These are phyloP conservation scores for Meloidogyne chitwoodi DNA, from an alignment of 1,140 invertebrate species.

Conservation along the genomic window DNA sequence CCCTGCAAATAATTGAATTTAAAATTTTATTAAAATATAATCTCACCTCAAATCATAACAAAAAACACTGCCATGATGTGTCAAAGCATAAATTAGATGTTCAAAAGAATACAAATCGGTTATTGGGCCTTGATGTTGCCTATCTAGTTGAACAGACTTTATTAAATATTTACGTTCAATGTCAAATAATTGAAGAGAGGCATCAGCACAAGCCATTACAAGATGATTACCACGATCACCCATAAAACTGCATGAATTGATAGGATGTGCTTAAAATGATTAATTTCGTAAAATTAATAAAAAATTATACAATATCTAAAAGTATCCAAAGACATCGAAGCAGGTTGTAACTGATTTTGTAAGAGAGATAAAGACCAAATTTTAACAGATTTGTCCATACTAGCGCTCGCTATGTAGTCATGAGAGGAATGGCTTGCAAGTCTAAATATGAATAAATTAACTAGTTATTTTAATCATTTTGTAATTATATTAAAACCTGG, in stretches of 20 bases:
- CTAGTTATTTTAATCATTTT: no score
- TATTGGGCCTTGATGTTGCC: conserved; percentile 28
- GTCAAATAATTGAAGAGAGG: conserved; percentile 31
- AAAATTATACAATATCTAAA: conserved; percentile 33
- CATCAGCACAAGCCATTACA: conserved; percentile 32
- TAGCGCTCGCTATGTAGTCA: conserved; percentile 33
- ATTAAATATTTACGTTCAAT: conserved; percentile 27
- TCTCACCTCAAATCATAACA: conserved; percentile 39
- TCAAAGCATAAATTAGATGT: conserved; percentile 46
- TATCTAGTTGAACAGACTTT: conserved; percentile 33
- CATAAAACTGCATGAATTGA: conserved; percentile 44
- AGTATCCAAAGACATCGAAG: conserved; percentile 35
- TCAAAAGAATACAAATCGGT: conserved; percentile 33
- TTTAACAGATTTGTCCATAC: conserved; percentile 37
- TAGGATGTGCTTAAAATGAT: conserved; percentile 29
- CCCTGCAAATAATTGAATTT: neutral
- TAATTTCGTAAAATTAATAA: neutral
- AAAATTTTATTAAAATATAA: neutral
- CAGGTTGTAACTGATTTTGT: conserved; percentile 20
- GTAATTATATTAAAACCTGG: conserved; percentile 17
- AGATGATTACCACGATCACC: conserved; percentile 27
- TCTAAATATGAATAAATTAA: conserved; percentile 21
- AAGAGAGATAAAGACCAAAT: conserved; percentile 31
- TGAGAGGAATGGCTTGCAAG: conserved; percentile 38
- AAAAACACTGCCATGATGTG: conserved; percentile 39